phyloP scores from a whole-genome alignment of 2,797 vertebrate genomes.

The Knipowitschia caucasica region DNA sequence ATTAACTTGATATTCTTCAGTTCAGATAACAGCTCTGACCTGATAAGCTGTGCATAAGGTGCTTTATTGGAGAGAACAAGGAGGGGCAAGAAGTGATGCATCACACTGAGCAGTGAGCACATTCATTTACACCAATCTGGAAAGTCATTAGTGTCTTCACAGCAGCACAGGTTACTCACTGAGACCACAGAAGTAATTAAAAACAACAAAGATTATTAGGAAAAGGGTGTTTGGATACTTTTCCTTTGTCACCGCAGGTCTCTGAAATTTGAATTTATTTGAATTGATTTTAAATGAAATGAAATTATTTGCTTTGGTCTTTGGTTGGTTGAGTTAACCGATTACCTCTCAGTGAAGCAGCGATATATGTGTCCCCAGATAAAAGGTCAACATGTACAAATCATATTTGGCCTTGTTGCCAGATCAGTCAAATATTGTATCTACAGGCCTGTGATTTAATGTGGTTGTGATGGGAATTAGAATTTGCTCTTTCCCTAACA shows the following conservation, averaged over 20 bases:
- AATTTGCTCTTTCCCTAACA: too few relatives aligned
- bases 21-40: background rate
- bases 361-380: too few relatives aligned
- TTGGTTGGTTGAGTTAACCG: too few relatives aligned
- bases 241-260: too few relatives aligned
- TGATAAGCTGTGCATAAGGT: conserved; percentile 33
- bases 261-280: too few relatives aligned
- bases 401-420: too few relatives aligned
- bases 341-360: too few relatives aligned
- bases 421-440: too few relatives aligned
- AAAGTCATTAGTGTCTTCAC: conserved; percentile 54
- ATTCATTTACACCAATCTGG: conserved; percentile 50
- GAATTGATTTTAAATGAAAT: too few relatives aligned
- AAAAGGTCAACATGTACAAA: too few relatives aligned
- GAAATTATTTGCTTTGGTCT: too few relatives aligned
- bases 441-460: background rate
- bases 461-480: background rate
- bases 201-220: too few relatives aligned
- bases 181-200: background rate
- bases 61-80: conserved; percentile 15
- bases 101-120: conserved; percentile 24
- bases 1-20: conserved; percentile 16
- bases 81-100: conserved; percentile 15
- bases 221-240: background rate
- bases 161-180: conserved; percentile 21